phyloP scores from a whole-genome alignment of 2,113 vertebrate species.

The Nicator chloris region DNA sequence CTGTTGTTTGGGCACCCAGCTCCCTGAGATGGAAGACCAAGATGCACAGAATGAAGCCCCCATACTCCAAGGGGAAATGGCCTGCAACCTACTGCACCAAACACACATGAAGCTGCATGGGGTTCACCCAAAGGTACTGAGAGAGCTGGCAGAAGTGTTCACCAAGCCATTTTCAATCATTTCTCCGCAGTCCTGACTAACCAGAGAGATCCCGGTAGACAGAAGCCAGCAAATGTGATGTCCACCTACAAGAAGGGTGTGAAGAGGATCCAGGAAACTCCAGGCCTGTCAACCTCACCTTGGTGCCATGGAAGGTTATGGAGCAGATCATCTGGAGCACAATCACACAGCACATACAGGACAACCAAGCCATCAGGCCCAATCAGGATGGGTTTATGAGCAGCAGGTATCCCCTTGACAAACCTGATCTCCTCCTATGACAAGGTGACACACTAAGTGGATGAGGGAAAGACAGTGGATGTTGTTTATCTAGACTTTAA shows the following conservation, averaged over 20 bases:
- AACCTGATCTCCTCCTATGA: neutral
- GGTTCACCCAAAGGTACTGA: neutral
- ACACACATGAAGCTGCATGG: neutral
- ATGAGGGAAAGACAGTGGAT: neutral
- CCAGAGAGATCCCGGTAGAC: rapidly evolving
- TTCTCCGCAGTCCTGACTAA: neutral
- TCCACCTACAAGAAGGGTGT: neutral
- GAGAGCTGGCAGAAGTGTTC: neutral
- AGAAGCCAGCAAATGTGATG: neutral
- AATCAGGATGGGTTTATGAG: neutral
- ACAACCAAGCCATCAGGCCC: neutral
- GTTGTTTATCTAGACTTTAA: neutral
- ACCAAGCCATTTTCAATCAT: neutral
- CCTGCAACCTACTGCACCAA: neutral
- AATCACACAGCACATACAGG: neutral
- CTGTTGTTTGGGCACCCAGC: neutral
- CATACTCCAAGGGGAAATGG: neutral
- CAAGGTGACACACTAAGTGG: neutral
- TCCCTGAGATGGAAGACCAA: neutral
- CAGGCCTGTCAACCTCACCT: neutral
- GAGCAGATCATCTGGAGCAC: neutral
- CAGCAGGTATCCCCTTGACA: neutral
- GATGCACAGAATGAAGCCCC: neutral
- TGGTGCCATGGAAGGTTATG: neutral
- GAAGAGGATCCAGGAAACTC: neutral